Conservation (phyloP, 2,113 vertebrate genomes). For the Typhlomys cinereus region DNA sequence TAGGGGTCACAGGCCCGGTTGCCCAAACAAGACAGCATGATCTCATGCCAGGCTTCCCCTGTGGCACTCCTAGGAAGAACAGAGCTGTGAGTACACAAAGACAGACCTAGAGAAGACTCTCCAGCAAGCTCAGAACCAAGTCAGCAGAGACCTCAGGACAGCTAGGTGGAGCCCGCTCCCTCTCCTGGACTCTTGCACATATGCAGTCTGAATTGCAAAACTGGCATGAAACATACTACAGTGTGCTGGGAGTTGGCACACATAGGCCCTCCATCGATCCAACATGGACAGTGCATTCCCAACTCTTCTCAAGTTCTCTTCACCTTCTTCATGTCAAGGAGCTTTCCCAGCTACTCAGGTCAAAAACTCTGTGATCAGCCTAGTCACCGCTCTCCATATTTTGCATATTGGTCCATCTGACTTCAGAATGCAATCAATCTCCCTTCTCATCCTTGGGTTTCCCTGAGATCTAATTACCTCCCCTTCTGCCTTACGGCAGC, state of each 20-base stretch:
- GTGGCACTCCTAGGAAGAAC: slow-evolving; percentile 91
- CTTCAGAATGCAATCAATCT: neutral
- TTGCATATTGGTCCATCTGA: neutral
- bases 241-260: neutral
- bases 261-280: accelerated
- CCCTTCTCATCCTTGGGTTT: accelerated
- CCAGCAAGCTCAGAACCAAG: too few relatives aligned
- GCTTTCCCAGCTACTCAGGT: neutral
- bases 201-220: neutral
- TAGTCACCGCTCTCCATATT: neutral
- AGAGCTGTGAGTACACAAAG: neutral
- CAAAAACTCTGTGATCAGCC: too few relatives aligned
- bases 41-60: slow-evolving; percentile 97
- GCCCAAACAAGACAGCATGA: slow-evolving; percentile 96
- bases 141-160: neutral
- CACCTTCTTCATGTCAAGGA: neutral
- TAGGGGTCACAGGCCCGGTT: slow-evolving; percentile 89
- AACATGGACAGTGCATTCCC: too few relatives aligned
- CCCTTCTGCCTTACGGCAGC: neutral
- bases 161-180: accelerated
- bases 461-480: accelerated
- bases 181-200: neutral
- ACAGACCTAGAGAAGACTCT: neutral
- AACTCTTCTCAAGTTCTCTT: neutral
- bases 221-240: accelerated